These are phyloP conservation scores for Bicyclus anynana DNA, from an alignment of 1,140 invertebrate species.

Conservation along the genomic window DNA sequence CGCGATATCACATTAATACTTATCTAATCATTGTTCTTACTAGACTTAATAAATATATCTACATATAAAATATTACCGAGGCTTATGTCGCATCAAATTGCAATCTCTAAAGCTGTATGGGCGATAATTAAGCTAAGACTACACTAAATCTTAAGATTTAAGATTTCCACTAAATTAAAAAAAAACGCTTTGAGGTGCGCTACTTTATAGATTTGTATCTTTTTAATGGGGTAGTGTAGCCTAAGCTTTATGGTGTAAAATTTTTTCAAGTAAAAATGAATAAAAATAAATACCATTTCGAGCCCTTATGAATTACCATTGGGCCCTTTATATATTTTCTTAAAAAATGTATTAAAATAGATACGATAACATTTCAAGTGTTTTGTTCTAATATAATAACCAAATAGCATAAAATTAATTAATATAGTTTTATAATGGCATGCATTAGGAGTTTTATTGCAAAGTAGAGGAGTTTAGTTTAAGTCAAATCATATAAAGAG, in stretches of 20 bases:
- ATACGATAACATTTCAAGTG: conserved; percentile 28
- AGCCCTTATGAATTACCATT: conserved; percentile 39
- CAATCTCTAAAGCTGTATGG: background rate
- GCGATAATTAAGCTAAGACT: background rate
- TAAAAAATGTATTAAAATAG: conserved; percentile 47
- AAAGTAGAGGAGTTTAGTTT: conserved; percentile 45
- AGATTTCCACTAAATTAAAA: background rate
- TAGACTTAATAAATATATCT: background rate
- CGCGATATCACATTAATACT: background rate
- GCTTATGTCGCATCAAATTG: background rate
- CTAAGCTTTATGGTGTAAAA: background rate
- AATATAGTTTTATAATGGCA: conserved; percentile 31
- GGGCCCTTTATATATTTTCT: conserved; percentile 58
- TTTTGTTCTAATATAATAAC: conserved; percentile 31
- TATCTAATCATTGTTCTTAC: background rate
- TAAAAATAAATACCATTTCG: background rate
- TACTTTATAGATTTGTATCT: background rate
- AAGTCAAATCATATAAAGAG: conserved; percentile 61
- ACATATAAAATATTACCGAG: background rate
- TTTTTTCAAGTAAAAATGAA: background rate
- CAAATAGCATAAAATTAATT: conserved; percentile 12
- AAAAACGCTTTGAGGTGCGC: background rate
- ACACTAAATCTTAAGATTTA: background rate
- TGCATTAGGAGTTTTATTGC: conserved; percentile 38
- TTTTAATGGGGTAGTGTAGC: background rate